Evolutionary conservation across 2,888 invertebrate species (phyloP).

Genomic region (Papilio protenor): DNA sequence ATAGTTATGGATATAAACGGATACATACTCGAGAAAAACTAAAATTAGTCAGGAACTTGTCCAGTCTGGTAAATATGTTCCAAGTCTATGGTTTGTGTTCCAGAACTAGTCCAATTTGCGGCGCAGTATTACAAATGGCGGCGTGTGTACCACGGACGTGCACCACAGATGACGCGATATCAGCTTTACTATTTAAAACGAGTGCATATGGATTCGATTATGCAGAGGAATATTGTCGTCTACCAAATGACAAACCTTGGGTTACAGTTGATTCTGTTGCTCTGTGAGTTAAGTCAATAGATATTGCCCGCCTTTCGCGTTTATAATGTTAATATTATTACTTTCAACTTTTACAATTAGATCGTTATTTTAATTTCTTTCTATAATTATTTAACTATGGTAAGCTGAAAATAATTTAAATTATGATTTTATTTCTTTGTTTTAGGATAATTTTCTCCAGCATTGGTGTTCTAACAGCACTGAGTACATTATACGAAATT

Average conservation of each 20-base stretch:
- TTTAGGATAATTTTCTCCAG: conserved; percentile 31
- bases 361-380: neutral
- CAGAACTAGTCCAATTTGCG: conserved; percentile 18
- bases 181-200: conserved; percentile 48
- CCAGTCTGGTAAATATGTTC: neutral
- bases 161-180: conserved; percentile 50
- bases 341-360: neutral
- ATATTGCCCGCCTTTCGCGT: neutral
- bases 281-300: conserved; percentile 49
- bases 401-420: too few relatives aligned
- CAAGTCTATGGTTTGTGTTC: neutral
- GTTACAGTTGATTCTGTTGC: conserved; percentile 53
- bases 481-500: conserved; percentile 28
- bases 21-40: too few relatives aligned
- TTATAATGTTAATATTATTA: neutral
- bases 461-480: conserved; percentile 15
- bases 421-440: neutral
- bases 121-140: conserved; percentile 46
- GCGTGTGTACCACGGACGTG: conserved; percentile 57
- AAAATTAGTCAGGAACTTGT: neutral
- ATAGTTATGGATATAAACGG: neutral
- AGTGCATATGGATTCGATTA: conserved; percentile 49
- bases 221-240: conserved; percentile 52
- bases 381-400: neutral
- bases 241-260: conserved; percentile 57